Percentiles rank a stretch among this genome's conserved stretches.
Evolutionary conservation across 2,113 vertebrate genomes (phyloP).

Genomic region (Myocastor coypus): DNA sequence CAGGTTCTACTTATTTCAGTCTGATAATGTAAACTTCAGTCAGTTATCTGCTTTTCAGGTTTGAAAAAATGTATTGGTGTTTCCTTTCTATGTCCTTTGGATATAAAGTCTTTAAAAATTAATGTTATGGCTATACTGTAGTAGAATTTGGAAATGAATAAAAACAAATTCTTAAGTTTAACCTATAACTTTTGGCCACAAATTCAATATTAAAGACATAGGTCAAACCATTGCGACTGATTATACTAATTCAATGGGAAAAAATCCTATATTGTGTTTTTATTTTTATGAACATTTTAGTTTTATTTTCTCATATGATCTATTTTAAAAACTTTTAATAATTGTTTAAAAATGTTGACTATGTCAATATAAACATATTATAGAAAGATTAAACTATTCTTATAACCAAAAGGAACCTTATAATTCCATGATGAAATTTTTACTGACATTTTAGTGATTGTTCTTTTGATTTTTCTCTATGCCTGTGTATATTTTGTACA

Average conservation of each 20-base stretch:
- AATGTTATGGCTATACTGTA: background rate
- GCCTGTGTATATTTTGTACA: background rate
- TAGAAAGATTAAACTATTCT: background rate
- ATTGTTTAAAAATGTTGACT: background rate
- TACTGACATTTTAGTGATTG: background rate
- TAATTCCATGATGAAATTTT: background rate
- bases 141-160: background rate
- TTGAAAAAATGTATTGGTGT: background rate
- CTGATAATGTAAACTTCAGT: background rate
- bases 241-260: background rate
- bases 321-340: background rate
- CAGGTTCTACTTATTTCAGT: background rate
- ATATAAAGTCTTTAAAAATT: background rate
- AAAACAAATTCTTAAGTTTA: conserved; percentile 7
- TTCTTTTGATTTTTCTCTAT: background rate
- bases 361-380: background rate
- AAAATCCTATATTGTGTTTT: background rate
- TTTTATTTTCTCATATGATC: background rate
- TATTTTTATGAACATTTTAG: conserved; percentile 9
- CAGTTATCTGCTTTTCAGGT: background rate
- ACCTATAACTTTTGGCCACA: background rate
- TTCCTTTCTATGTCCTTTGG: background rate
- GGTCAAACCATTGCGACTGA: background rate
- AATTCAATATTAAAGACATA: background rate
- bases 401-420: background rate